These are phyloP conservation scores for Struthidea cinerea DNA, from an alignment of 2,113 vertebrate species.

Conservation along the genomic window DNA sequence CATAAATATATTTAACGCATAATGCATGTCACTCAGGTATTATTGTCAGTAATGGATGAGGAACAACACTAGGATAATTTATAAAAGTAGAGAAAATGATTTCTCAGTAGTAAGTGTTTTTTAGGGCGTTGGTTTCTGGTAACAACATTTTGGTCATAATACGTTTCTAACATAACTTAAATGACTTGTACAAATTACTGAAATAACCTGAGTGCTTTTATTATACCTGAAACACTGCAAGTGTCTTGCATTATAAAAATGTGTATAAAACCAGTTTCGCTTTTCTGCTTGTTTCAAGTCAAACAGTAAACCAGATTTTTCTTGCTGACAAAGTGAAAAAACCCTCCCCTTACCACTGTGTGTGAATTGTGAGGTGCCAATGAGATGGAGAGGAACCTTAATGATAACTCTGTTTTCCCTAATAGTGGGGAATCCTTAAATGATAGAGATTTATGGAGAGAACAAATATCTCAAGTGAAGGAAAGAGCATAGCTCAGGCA, in stretches of 20 bases:
- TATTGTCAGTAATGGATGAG: slow-evolving; percentile 14
- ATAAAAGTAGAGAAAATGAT: not conserved
- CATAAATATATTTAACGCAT: slow-evolving; percentile 36
- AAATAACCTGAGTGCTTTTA: not conserved
- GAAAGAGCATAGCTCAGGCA: not conserved
- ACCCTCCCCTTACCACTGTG: not conserved
- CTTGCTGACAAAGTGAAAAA: not conserved
- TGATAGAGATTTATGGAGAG: not conserved
- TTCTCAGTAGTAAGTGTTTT: slow-evolving; percentile 5
- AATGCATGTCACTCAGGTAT: slow-evolving; percentile 6
- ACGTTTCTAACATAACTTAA: slow-evolving; percentile 2
- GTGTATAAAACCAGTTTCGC: not conserved
- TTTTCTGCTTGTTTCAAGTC: not conserved
- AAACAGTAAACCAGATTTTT: not conserved
- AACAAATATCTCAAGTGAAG: not conserved
- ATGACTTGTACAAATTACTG: not conserved
- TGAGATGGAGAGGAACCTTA: not conserved
- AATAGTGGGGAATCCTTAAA: not conserved
- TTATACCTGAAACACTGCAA: not conserved
- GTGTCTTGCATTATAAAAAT: not conserved
- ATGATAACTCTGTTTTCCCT: not conserved
- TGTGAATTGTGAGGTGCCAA: not conserved
- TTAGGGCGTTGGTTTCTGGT: not conserved
- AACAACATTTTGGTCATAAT: slow-evolving; percentile 10
- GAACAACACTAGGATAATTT: not conserved